A percentile compares a stretch with the other conserved stretches of the same genome.
Conservation (phyloP, 35 echinoderm and acorn worm genomes). For the Anneissia japonica region DNA sequence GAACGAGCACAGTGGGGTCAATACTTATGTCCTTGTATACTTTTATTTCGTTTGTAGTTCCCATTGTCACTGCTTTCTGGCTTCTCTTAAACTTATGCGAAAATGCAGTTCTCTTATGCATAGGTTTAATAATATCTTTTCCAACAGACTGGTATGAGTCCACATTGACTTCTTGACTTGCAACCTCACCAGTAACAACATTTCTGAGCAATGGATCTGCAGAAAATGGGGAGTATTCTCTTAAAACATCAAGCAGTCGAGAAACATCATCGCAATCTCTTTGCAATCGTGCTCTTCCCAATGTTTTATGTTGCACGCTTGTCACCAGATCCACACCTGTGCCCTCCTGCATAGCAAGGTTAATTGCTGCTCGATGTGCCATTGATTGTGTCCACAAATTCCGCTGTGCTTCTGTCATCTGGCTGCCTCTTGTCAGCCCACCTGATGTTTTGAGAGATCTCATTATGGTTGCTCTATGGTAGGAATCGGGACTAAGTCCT, state of each 20-base stretch:
- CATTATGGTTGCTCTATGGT: slow-evolving; percentile 49
- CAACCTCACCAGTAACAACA: slow-evolving; percentile 44
- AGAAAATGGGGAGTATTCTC: slow-evolving; percentile 2
- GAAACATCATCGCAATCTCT: slow-evolving; percentile 10
- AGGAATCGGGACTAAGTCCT: slow-evolving; percentile 35
- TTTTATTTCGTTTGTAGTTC: background rate
- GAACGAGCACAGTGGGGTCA: slow-evolving; percentile 34
- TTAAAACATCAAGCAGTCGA: slow-evolving; percentile 6
- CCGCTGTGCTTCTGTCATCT: slow-evolving; percentile 32
- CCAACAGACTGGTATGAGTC: slow-evolving; percentile 34
- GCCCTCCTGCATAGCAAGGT: slow-evolving; percentile 58
- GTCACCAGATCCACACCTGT: slow-evolving; percentile 27
- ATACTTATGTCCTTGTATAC: slow-evolving; percentile 24
- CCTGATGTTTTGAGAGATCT: slow-evolving; percentile 27
- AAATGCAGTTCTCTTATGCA: slow-evolving; percentile 25
- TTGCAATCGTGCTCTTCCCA: slow-evolving; percentile 4
- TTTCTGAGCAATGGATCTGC: slow-evolving; percentile 45
- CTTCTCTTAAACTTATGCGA: slow-evolving; percentile 17
- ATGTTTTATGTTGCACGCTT: slow-evolving; percentile 50
- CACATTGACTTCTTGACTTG: slow-evolving; percentile 33
- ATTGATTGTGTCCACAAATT: slow-evolving; percentile 25
- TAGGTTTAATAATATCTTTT: slow-evolving; percentile 19
- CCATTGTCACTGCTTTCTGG: slow-evolving; percentile 13
- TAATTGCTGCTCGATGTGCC: slow-evolving; percentile 11
- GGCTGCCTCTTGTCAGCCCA: slow-evolving; percentile 34